These are phyloP conservation scores for Schizaphis graminum DNA, from an alignment of 2,888 invertebrate species.

Conservation along the genomic window DNA sequence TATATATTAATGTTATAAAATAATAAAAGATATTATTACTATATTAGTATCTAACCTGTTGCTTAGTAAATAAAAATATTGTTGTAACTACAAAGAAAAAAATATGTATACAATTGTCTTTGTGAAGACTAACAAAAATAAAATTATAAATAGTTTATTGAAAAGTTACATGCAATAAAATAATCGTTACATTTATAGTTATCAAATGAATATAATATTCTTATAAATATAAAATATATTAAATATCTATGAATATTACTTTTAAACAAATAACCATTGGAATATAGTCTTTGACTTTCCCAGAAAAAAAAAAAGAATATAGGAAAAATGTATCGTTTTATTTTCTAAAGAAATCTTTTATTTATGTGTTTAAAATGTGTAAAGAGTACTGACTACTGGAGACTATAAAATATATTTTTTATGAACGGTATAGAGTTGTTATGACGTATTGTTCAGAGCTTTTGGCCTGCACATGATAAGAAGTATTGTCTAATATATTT, in stretches of 20 bases:
- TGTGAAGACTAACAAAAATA: background rate
- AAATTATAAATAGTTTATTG: background rate
- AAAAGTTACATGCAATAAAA: conserved; percentile 24
- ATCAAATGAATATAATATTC: background rate
- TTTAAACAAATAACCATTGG: background rate
- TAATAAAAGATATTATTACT: background rate
- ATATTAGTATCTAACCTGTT: conserved; percentile 47
- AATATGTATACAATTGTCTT: background rate
- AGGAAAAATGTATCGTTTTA: conserved; percentile 18
- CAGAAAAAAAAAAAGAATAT: background rate
- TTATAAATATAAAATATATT: background rate
- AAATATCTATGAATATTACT: background rate
- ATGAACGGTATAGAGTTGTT: conserved; percentile 17
- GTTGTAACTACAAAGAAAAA: background rate
- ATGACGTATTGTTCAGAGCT: conserved; percentile 42
- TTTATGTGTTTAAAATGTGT: conserved; percentile 44
- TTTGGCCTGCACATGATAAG: conserved; percentile 46
- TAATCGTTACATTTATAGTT: background rate
- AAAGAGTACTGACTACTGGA: background rate
- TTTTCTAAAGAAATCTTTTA: conserved; percentile 10
- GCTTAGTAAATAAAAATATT: background rate
- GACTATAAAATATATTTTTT: conserved; percentile 45
- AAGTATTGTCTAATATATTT: conserved; percentile 59
- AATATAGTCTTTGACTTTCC: background rate
- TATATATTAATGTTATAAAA: background rate